Conservation (phyloP, 2,888 invertebrate species). For the Synergus itoensis region DNA sequence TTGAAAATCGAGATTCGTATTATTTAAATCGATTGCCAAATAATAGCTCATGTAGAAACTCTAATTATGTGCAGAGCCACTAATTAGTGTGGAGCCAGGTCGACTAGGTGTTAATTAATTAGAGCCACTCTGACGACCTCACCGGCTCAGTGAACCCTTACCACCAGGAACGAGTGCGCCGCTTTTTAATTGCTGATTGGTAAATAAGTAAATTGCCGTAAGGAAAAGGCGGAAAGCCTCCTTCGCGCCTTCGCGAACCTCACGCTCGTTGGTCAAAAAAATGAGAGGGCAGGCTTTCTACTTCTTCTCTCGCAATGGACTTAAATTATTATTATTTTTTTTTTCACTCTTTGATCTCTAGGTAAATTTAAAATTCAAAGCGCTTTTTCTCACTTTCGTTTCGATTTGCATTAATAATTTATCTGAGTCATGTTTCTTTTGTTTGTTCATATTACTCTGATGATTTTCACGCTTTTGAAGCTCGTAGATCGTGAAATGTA, state of each 20-base stretch:
- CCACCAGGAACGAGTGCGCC: constrained; percentile 51
- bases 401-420: no score
- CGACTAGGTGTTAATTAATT: constrained; percentile 77
- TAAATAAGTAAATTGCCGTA: constrained; percentile 72
- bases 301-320: background rate
- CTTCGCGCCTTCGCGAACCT: constrained; percentile 49
- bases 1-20: constrained; percentile 44
- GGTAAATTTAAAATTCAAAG: background rate
- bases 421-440: background rate
- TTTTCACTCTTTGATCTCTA: background rate
- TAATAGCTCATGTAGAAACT: constrained; percentile 65
- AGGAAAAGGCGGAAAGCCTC: constrained; percentile 57
- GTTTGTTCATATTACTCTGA: background rate
- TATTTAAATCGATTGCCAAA: constrained; percentile 54
- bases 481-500: background rate
- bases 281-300: constrained; percentile 37
- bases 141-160: constrained; percentile 52
- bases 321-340: background rate
- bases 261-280: constrained; percentile 56
- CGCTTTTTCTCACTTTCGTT: no score
- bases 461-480: background rate
- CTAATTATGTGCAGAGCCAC: constrained; percentile 74
- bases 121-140: constrained; percentile 69
- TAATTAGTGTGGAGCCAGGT: constrained; percentile 73
- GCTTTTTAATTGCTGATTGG: constrained; percentile 73